These are phyloP conservation scores for Seriola quinqueradiata DNA, from an alignment of 2,113 vertebrate species.

Conservation along the genomic window DNA sequence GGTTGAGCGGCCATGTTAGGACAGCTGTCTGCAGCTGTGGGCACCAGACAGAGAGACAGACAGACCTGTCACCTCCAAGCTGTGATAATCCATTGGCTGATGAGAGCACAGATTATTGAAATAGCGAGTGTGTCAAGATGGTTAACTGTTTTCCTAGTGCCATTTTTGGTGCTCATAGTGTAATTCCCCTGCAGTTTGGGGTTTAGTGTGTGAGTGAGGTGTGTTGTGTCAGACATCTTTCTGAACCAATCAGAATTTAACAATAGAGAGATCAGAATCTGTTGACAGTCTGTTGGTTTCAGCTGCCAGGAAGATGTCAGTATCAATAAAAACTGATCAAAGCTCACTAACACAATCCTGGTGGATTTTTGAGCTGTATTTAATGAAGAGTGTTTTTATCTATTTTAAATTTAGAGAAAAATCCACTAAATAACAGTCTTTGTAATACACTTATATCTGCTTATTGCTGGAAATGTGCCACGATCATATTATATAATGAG, in stretches of 20 bases:
- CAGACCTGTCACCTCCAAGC: constrained; percentile 31
- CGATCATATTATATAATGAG: not conserved
- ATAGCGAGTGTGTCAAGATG: not conserved
- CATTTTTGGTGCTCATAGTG: not conserved
- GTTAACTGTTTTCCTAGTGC: not conserved
- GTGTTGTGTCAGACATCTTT: not conserved
- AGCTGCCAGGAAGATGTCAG: not conserved
- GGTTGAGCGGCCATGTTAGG: constrained; percentile 66
- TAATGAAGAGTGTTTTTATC: too few species aligned
- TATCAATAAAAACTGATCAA: not conserved
- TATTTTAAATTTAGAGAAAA: too few species aligned
- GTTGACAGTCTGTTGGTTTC: not conserved
- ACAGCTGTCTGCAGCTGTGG: constrained; percentile 69
- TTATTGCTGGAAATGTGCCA: not conserved
- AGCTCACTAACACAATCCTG: not conserved
- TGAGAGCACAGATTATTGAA: constrained; percentile 38
- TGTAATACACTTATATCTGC: too few species aligned
- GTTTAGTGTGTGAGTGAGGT: not conserved
- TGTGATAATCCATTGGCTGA: constrained; percentile 44
- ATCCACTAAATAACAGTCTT: too few species aligned
- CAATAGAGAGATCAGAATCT: not conserved
- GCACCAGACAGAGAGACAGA: constrained; percentile 29
- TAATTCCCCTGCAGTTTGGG: not conserved
- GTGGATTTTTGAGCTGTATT: not conserved
- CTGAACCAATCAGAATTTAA: not conserved